These are phyloP conservation scores for Gobionotothen gibberifrons DNA, from an alignment of 2,797 vertebrate genomes.

Conservation along the genomic window DNA sequence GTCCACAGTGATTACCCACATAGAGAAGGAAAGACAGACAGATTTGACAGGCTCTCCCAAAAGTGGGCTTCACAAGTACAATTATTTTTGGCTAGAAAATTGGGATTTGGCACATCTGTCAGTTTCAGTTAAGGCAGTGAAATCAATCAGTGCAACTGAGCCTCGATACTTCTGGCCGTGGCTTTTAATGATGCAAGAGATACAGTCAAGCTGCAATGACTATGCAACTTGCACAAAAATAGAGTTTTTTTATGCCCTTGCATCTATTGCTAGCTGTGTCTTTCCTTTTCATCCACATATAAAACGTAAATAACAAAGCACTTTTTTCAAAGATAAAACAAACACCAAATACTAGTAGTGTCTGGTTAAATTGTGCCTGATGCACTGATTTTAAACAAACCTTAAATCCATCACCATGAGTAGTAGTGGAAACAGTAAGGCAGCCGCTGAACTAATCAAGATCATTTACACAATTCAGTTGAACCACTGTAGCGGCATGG, in stretches of 20 bases:
- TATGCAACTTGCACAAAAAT: constrained; percentile 60
- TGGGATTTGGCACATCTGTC: constrained; percentile 81
- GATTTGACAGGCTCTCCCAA: constrained; percentile 55
- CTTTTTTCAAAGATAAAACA: constrained; percentile 14
- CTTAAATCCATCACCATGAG: constrained; percentile 19
- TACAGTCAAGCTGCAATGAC: constrained; percentile 68
- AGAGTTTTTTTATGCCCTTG: constrained; percentile 32
- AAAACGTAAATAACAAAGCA: constrained; percentile 34
- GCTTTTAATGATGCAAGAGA: constrained; percentile 74
- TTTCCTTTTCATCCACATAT: constrained; percentile 20
- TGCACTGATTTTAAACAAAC: constrained; percentile 3
- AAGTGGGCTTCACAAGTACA: constrained; percentile 45
- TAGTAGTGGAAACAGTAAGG: constrained; percentile 44
- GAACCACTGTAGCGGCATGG: constrained; percentile 38
- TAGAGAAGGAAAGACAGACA: constrained; percentile 29
- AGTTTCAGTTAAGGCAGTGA: constrained; percentile 76
- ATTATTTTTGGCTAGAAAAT: constrained; percentile 58
- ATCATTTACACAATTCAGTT: constrained; percentile 28
- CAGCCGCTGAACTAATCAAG: constrained; percentile 35
- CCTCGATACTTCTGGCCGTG: constrained; percentile 48
- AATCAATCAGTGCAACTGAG: constrained; percentile 65
- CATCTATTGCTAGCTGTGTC: constrained; percentile 45
- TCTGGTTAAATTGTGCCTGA: constrained; percentile 53
- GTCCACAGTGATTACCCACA: constrained; percentile 51
- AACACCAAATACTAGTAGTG: constrained; percentile 72